These are phyloP conservation scores for Benthosema pterotum DNA, from an alignment of 2,797 vertebrate species.

Conservation along the genomic window DNA sequence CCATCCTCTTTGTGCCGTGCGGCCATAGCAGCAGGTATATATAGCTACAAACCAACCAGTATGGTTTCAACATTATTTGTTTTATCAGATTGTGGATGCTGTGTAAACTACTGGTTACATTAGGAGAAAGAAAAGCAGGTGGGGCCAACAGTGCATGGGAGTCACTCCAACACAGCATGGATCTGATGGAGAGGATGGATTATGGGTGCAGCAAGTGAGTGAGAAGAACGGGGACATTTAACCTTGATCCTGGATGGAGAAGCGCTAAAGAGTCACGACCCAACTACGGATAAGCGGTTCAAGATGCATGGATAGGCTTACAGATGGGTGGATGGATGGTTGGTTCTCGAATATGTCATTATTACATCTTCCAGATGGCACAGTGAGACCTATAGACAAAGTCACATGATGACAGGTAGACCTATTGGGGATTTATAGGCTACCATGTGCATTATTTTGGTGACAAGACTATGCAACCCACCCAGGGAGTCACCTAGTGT, in stretches of 20 bases:
- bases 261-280: too few relatives aligned
- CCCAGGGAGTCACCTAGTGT: too few relatives aligned
- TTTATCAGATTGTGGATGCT: conserved; percentile 33
- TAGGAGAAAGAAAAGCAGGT: conserved; percentile 28
- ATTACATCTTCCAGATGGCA: neutral
- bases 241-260: too few relatives aligned
- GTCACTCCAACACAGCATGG: conserved; percentile 17
- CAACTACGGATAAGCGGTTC: too few relatives aligned
- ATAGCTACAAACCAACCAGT: conserved; percentile 28
- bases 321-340: too few relatives aligned
- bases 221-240: neutral
- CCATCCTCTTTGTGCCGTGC: conserved; percentile 11
- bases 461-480: too few relatives aligned
- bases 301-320: too few relatives aligned
- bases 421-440: too few relatives aligned
- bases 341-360: too few relatives aligned
- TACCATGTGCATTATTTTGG: neutral
- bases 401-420: too few relatives aligned
- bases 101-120: conserved; percentile 32
- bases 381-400: neutral
- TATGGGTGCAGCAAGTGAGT: conserved; percentile 2
- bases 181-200: neutral
- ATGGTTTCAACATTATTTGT: conserved; percentile 31
- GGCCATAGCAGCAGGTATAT: conserved; percentile 25
- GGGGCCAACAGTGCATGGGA: conserved; percentile 5